Evolutionary conservation across 30 jellyfish, hydroid and myxozoan species (phyloP), one percentile per base, ranked within the genome.

Genomic region (Sanderia malayensis): DNA sequence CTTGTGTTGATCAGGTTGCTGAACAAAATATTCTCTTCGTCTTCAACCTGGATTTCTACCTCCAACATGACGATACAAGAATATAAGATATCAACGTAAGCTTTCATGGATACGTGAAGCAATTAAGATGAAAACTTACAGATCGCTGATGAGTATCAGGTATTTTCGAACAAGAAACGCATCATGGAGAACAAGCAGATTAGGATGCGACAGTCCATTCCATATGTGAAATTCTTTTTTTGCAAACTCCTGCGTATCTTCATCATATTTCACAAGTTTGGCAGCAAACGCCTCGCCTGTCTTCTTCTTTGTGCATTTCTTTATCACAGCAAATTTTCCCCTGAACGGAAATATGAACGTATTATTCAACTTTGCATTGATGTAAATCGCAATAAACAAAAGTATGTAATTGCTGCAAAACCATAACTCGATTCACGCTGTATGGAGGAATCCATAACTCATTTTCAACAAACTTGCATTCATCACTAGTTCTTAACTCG

Each of bases 301-400:
- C 17, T 49, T 67, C 81, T 80, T 84, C 32, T 80, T 76, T 22
- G 95, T 76, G 62, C 94, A 79, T 58, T 66, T 70, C 85, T 92
- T 92, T 53, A 92, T 92, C 22, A 92, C 98, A 18, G 98, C 98
- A 61, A 92, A 92, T 59, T 85, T 84, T 0, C 98, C 98, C 85
- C 98, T 92, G 77, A 13, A 29, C 27, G 46, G 30, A 22, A 60
- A 44, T 29, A 37, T 1, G 0, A 45, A 46, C 0, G 31, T 20
- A 17, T 0, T 41, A 8, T 6, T 41, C 55, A 8, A 41, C 15
- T 41, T 41, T 41, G 15, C 15, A 41, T 15, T 41, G 8, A 6
- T 41, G 15, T 41, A 41, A 41, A 41, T 41, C 55, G 11, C 11
- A 6, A 41, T 41, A 15, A 8, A 41, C 55, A 8, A 41, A 15